These are phyloP conservation scores for Apis cerana DNA, from an alignment of 1,140 invertebrate genomes.

Conservation along the genomic window DNA sequence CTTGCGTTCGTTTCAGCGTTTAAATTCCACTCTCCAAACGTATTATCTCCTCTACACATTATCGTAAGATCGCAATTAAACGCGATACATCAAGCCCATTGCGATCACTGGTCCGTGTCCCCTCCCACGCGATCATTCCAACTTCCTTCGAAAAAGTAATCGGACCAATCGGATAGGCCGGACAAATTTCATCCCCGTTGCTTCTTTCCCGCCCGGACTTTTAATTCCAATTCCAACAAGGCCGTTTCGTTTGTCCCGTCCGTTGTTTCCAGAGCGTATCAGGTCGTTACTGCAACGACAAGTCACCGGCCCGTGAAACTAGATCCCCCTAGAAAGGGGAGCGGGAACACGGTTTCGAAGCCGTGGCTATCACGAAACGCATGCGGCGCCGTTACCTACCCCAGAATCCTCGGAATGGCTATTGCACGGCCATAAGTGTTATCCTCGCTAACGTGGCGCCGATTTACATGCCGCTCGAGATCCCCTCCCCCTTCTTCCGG, in stretches of 20 bases:
- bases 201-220: conserved; percentile 15
- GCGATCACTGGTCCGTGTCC: no score
- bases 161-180: background rate
- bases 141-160: no score
- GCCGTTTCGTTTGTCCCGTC: conserved; percentile 35
- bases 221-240: conserved; percentile 33
- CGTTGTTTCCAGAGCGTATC: conserved; percentile 24
- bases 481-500: background rate
- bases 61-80: no score
- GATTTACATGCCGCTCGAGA: conserved; percentile 57
- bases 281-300: conserved; percentile 44
- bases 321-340: conserved; percentile 23
- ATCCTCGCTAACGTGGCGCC: conserved; percentile 31
- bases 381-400: background rate
- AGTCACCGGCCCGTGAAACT: conserved; percentile 45
- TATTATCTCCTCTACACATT: no score
- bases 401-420: background rate
- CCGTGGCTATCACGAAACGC: background rate
- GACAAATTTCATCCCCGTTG: conserved; percentile 21
- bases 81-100: no score
- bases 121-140: no score
- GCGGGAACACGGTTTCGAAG: conserved; percentile 12
- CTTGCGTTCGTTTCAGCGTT: no score
- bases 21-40: no score
- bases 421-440: conserved; percentile 31